Conservation (phyloP, 2,113 vertebrate species). For the Promerops cafer region DNA sequence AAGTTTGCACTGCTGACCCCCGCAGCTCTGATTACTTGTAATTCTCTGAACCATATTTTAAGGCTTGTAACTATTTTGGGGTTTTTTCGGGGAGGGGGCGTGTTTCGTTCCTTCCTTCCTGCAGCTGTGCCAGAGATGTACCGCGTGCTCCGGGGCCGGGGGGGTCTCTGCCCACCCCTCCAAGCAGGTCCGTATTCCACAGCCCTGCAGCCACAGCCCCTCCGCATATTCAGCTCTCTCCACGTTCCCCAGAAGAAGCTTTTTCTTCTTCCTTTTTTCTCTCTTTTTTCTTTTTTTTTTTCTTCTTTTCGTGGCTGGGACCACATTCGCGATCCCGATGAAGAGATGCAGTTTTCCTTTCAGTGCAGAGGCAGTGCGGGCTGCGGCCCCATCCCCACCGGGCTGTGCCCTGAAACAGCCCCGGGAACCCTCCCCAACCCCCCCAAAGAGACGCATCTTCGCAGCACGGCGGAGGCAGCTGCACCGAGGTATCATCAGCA, state of each 20-base stretch:
- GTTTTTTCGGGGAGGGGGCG: background rate
- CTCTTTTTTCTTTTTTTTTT: background rate
- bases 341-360: background rate
- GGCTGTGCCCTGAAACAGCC: background rate
- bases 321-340: fast-evolving
- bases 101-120: background rate
- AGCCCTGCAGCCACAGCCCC: background rate
- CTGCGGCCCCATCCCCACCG: background rate
- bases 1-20: slow-evolving; percentile 94
- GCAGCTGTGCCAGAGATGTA: background rate
- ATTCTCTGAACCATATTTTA: slow-evolving; percentile 70
- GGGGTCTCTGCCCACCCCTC: background rate
- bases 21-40: slow-evolving; percentile 85
- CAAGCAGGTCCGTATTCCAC: background rate
- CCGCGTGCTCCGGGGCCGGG: background rate
- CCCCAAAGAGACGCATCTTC: background rate
- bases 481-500: slow-evolving; percentile 60
- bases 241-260: background rate
- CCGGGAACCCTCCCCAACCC: too few relatives aligned
- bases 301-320: background rate
- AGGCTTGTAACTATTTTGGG: background rate
- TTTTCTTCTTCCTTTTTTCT: background rate
- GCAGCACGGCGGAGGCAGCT: slow-evolving; percentile 62
- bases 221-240: background rate
- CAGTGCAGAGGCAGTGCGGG: too few relatives aligned